Evolutionary conservation across 2,113 vertebrate species (phyloP), one percentile per base, ranked within the genome.

Genomic region (Romanogobio albipinnatus): DNA sequence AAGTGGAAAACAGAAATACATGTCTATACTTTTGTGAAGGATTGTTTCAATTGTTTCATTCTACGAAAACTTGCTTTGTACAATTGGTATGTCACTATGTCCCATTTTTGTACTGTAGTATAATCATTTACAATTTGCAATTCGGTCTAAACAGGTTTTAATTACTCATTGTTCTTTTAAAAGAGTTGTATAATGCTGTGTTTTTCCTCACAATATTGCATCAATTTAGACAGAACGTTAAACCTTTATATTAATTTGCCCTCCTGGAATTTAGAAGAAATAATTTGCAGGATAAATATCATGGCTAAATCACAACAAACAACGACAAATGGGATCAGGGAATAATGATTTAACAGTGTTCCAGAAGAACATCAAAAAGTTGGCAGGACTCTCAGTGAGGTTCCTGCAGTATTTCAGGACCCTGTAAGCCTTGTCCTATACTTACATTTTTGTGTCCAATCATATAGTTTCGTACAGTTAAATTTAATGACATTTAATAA

Each of bases 361-460:
- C n/a, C 47, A 62, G 56, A 45, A 64, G 15, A 24, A 61, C 73
- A 24, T 29, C n/a, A 68, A 47, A 22, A 73, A 51, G 24, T 64
- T 79, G 53, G 71, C n/a, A 36, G 14, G 43, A 43, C 47, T 64
- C n/a, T 29, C 19, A 10, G 24, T n/a, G 58, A 43, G 66, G 56
- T 74, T 84, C 62, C 43, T 82, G 39, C 22, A 75, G 49, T 53
- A 62, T 66, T 53, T 66, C 15, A 47, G 49, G 77, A 85, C 84
- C 61, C 76, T 77, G 43, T 59, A 78, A 56, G 84, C 62, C 62
- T 78, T 74, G 51, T 87, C 82, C 85, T 29, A 29, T 68, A 83
- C 47, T 86, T 79, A 80, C 6, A 56, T 56, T 75, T 75, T 66
- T 29, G n/a, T 64, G 62, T 66, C 62, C 26, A 1, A 33, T 66